A percentile compares a stretch with the other conserved stretches of the same genome.
phyloP scores from a whole-genome alignment of 2,113 vertebrate genomes.

The Pluvianellus socialis region DNA sequence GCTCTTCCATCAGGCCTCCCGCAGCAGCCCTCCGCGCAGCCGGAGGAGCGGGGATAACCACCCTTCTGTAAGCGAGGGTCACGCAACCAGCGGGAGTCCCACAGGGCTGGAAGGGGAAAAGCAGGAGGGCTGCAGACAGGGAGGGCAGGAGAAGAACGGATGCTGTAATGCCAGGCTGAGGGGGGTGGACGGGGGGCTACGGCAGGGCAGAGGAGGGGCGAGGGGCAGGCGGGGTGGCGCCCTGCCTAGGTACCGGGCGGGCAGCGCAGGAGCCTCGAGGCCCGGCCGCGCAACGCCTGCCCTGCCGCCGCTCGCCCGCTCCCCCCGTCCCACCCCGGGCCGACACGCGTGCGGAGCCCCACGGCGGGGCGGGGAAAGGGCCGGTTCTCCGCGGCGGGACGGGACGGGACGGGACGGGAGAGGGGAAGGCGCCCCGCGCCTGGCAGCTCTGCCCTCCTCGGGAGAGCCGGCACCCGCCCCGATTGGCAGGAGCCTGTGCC shows the following conservation, averaged over 20 bases:
- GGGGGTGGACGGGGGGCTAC: fast-evolving
- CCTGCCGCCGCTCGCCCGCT: not conserved
- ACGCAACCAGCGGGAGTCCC: fast-evolving
- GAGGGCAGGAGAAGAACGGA: not conserved
- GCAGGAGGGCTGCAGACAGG: not conserved
- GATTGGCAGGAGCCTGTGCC: constrained; percentile 46
- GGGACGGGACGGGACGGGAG: too few relatives aligned
- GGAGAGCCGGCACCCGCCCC: not conserved
- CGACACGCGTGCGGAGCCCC: not conserved
- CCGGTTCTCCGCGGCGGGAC: not conserved
- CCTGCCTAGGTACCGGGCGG: not conserved
- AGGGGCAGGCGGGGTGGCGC: too few relatives aligned
- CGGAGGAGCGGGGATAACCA: not conserved
- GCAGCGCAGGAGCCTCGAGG: not conserved
- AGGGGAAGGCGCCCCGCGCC: not conserved
- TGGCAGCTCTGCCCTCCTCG: not conserved
- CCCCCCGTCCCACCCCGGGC: not conserved
- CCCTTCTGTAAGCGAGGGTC: fast-evolving
- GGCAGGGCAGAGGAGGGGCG: not conserved
- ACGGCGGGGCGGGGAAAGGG: not conserved
- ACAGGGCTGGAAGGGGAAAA: not conserved
- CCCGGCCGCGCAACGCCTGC: not conserved
- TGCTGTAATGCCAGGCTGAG: fast-evolving
- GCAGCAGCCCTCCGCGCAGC: not conserved
- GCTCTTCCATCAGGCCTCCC: not conserved